Evolutionary conservation across 2,113 vertebrate species (phyloP).

Genomic region (Podarcis muralis): DNA sequence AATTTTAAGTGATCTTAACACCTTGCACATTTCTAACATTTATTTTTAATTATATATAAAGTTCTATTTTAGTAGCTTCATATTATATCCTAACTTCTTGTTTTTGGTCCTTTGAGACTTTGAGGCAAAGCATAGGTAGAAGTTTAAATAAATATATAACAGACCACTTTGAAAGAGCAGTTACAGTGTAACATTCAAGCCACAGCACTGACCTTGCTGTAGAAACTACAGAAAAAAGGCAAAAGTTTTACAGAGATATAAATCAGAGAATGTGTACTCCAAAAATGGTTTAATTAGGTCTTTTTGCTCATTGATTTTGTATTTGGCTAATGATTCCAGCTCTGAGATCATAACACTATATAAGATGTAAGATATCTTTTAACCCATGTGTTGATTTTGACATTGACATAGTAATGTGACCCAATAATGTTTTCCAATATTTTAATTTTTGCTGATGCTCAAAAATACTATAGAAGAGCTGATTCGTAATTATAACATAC

Average conservation of each 20-base stretch:
- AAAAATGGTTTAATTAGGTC: slow-evolving; percentile 60
- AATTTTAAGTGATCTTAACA: neutral
- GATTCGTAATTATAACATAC: slow-evolving; percentile 79
- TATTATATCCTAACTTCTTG: neutral
- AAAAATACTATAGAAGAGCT: slow-evolving; percentile 79
- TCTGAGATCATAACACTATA: slow-evolving; percentile 64
- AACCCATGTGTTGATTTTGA: slow-evolving; percentile 75
- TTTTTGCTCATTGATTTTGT: slow-evolving; percentile 73
- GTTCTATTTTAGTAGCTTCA: neutral
- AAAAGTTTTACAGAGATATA: slow-evolving; percentile 70
- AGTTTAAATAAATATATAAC: neutral
- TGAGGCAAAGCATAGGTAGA: neutral
- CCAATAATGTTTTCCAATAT: slow-evolving; percentile 76
- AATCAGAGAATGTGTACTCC: slow-evolving; percentile 49
- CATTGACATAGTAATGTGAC: slow-evolving; percentile 79
- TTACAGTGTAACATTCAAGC: slow-evolving; percentile 43
- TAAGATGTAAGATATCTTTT: slow-evolving; percentile 74
- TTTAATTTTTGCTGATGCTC: slow-evolving; percentile 83
- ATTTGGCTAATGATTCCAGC: slow-evolving; percentile 74
- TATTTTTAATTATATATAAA: neutral
- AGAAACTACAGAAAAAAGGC: slow-evolving; percentile 58
- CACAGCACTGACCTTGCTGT: slow-evolving; percentile 31
- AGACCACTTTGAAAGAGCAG: neutral
- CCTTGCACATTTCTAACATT: neutral
- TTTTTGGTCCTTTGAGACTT: neutral